Conservation (phyloP, 2,888 invertebrate genomes). For the Mellilla xanthometata region DNA sequence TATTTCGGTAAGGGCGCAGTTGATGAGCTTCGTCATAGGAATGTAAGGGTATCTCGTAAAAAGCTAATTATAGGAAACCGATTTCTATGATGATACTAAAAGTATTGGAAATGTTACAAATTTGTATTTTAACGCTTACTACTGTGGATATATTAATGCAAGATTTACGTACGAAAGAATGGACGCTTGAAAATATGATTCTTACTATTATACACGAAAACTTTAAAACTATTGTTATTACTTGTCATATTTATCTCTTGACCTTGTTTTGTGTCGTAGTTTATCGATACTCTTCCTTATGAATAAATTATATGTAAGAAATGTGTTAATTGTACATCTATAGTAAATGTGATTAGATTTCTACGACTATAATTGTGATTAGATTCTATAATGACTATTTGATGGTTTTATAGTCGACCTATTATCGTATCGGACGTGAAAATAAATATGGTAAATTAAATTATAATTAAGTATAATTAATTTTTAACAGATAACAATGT, state of each 20-base stretch:
- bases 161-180: conserved; percentile 25
- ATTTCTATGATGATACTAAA: conserved; percentile 74
- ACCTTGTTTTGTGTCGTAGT: conserved; percentile 42
- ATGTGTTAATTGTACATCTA: conserved; percentile 58
- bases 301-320: conserved; percentile 46
- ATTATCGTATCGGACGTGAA: conserved; percentile 28
- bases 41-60: conserved; percentile 74
- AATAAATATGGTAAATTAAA: conserved; percentile 25
- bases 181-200: conserved; percentile 23
- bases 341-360: conserved; percentile 35
- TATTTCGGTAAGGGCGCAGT: too few relatives aligned
- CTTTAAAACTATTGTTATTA: conserved; percentile 32
- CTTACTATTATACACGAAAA: conserved; percentile 34
- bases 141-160: conserved; percentile 40
- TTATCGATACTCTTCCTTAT: conserved; percentile 50
- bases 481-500: conserved; percentile 21
- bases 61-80: conserved; percentile 67
- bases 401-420: conserved; percentile 61
- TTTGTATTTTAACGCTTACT: conserved; percentile 66
- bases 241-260: conserved; percentile 23
- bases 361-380: conserved; percentile 47
- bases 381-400: conserved; percentile 58
- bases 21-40: conserved; percentile 77
- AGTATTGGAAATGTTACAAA: conserved; percentile 80
- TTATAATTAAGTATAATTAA: conserved; percentile 32